Evolutionary conservation across 2,113 vertebrate species (phyloP), one percentile per base, ranked within the genome.

Genomic region (Ia io): DNA sequence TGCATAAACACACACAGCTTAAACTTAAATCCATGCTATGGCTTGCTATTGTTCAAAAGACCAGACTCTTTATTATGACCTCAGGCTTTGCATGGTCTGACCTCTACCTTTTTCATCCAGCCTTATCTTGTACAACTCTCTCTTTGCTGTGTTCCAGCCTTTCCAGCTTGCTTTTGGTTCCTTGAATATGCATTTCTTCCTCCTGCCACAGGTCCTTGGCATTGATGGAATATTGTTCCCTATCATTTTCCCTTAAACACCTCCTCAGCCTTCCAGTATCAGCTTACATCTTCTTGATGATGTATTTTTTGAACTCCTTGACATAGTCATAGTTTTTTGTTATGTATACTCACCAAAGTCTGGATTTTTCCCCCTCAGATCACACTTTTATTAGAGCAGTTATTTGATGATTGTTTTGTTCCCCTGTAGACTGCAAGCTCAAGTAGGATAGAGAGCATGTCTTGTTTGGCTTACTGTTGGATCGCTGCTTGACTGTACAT

Each of bases 351-450:
- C 56, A 85, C 5, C 56, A n/a, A 93, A 93, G 69, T 90, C 10
- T 91, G 16, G 37, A 3, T 25, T 53, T 74, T 86, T 32, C 18
- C 18, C 74, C 17, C 25, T 80, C 28, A 42, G 32, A 89, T 83
- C 49, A 91, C 53, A 42, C 13, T 90, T 95, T 74, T 1, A 84
- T 82, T 53, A 94, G 32, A 94, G 30, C 79, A 86, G 0, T 79
- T 63, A 90, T 74, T 93, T 96, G 70, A 73, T 83, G 80, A 40
- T 83, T 96, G 11, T 77, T 95, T 90, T 80, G 85, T 96, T 88
- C 32, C 28, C n/a, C n/a, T 8, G 8, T 79, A 78, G 42, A 84
- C 25, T 95, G 2, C 73, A 93, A 76, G 63, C n/a, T 74, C 37
- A 17, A 70, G 22, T 40, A 90, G 74, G 49, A 5, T 42, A 92